Evolutionary conservation across 2,797 vertebrate genomes (phyloP).

Genomic region (Falco rusticolus): DNA sequence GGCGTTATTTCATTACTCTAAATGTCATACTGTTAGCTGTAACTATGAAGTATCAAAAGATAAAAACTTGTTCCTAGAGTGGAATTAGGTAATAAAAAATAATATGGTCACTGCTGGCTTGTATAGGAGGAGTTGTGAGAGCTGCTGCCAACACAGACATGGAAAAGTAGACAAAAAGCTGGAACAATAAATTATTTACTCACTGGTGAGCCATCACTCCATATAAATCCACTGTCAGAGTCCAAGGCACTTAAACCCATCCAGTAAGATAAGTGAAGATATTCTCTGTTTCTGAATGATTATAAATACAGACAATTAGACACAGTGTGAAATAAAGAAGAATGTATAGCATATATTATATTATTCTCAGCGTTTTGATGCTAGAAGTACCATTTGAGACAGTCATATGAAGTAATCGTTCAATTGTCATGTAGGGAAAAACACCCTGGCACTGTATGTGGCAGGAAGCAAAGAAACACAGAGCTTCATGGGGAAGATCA

Average conservation of each 20-base stretch:
- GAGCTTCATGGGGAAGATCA: neutral
- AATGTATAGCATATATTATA: neutral
- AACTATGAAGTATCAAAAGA: neutral
- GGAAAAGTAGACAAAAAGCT: neutral
- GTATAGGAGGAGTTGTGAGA: neutral
- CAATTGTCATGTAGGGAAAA: neutral
- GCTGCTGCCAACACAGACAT: neutral
- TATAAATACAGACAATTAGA: neutral
- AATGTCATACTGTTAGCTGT: neutral
- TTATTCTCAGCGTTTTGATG: neutral
- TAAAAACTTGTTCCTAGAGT: neutral
- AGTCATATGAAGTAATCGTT: neutral
- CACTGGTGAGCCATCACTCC: constrained; percentile 90
- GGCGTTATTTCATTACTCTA: neutral
- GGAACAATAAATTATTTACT: constrained; percentile 61
- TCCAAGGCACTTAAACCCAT: constrained; percentile 85
- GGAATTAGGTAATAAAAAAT: neutral
- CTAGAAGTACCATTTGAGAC: neutral
- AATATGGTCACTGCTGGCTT: neutral
- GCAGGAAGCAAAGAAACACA: neutral
- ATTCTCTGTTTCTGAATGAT: constrained; percentile 36
- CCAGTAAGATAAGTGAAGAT: constrained; percentile 79
- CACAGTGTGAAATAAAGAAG: neutral
- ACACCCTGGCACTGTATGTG: neutral
- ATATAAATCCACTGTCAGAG: constrained; percentile 81